Evolutionary conservation across 2,797 vertebrate species (phyloP).

Genomic region (Ciconia nigra): DNA sequence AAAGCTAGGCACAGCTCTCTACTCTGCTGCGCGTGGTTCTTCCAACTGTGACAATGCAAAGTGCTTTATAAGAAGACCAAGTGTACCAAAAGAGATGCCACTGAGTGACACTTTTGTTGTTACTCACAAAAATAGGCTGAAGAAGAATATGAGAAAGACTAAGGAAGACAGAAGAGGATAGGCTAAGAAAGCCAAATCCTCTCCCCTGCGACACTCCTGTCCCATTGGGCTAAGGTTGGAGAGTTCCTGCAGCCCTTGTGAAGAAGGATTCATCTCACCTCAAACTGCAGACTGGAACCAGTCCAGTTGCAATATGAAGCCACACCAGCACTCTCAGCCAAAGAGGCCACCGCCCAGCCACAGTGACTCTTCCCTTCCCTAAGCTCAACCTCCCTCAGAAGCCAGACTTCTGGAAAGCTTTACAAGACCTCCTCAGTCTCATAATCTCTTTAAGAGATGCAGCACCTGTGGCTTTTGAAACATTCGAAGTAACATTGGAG

Average conservation of each 20-base stretch:
- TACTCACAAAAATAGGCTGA: background rate
- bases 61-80: background rate
- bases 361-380: background rate
- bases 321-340: background rate
- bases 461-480: background rate
- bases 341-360: background rate
- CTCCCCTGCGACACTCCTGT: background rate
- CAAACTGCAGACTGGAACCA: background rate
- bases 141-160: background rate
- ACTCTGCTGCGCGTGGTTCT: background rate
- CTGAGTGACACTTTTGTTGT: background rate
- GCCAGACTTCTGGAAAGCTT: background rate
- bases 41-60: background rate
- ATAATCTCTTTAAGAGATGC: background rate
- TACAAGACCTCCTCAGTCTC: background rate
- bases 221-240: background rate
- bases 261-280: background rate
- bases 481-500: background rate
- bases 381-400: background rate
- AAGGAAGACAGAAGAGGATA: background rate
- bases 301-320: background rate
- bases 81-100: background rate
- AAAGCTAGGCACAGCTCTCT: background rate
- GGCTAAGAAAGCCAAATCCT: background rate
- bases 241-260: background rate